A percentile compares a stretch with the other conserved stretches of the same genome.
Conservation (phyloP, 2,888 invertebrate genomes). For the Tenthredo scrophulariae region DNA sequence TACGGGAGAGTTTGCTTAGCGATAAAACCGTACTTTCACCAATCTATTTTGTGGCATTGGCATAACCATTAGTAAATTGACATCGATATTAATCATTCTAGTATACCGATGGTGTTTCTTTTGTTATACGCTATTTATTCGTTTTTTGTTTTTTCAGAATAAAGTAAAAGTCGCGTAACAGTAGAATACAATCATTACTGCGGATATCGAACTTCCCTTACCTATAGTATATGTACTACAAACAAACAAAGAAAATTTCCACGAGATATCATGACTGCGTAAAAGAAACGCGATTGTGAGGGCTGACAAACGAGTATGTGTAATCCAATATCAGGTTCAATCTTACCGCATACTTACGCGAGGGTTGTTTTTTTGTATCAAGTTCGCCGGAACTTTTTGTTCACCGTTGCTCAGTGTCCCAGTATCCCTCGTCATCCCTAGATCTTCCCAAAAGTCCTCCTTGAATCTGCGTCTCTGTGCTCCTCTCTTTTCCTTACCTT, state of each 20-base stretch:
- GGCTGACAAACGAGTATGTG: background rate
- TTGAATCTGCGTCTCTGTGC: background rate
- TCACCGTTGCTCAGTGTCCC: background rate
- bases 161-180: background rate
- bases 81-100: slow-evolving; percentile 1
- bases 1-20: slow-evolving; percentile 37
- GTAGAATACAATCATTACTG: background rate
- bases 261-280: background rate
- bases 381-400: slow-evolving; percentile 5
- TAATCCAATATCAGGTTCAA: background rate
- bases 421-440: slow-evolving; percentile 11
- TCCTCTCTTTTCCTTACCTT: slow-evolving; percentile 62
- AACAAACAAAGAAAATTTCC: background rate
- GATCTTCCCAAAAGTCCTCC: background rate
- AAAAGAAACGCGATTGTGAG: background rate
- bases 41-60: slow-evolving; percentile 10
- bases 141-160: background rate
- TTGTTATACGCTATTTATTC: background rate
- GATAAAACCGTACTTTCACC: slow-evolving; percentile 13
- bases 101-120: background rate
- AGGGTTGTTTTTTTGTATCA: background rate
- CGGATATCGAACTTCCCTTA: background rate
- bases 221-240: background rate
- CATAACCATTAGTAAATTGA: slow-evolving; percentile 38
- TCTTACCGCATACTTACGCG: background rate